Base-by-base conservation (phyloP, 2,797 vertebrate species). In the Amniataba percoides region DNA sequence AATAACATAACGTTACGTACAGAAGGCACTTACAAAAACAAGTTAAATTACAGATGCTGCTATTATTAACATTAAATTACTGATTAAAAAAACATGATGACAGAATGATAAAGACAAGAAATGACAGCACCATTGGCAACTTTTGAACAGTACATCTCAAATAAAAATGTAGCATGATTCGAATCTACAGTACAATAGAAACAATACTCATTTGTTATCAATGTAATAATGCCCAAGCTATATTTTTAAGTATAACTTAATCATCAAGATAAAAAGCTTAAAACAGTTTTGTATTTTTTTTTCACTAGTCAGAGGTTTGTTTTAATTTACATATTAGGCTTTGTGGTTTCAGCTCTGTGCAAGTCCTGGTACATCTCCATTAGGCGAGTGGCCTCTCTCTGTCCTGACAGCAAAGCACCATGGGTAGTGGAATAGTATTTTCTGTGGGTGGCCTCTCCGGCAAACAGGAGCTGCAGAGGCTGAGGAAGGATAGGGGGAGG, bases 381-480 rank as follows among this genome's bases (percentile, higher is more conserved):
- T 87, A 99, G 96, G 71, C 95, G 96, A 81, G 96, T 96, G 0
- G 98, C 98, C 92, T 99, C 98, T 21, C 97, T 96, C 96, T 99
- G 97, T 87, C 98, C 98, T 31, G 98, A 99, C 82, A 99, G 96
- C 96, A 99, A 95, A 96, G 98, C 98, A 96, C 98, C 98, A 76
- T 99, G 98, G 88, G 98, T 98, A 52, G 98, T 99, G 95, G 98
- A 99, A 95, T 99, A 99, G 94, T 98, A 99, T 93, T 99, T 99
- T 93, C 98, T 96, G 94, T 99, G 97, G 55, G 98, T 99, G 90
- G 98, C 97, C 93, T 99, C 98, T 36, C 98, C 98, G 0, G 98
- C 98, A 81, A 99, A 99, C 95, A 99, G 96, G 95, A 99, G 96
- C 96, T 99, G 98, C 93, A 99, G 95, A 58, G 96, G 97, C 98